Evolutionary conservation across 2,797 vertebrate genomes (phyloP), one percentile per base, ranked within the genome.

Genomic region (Ctenopoma kingsleyae): DNA sequence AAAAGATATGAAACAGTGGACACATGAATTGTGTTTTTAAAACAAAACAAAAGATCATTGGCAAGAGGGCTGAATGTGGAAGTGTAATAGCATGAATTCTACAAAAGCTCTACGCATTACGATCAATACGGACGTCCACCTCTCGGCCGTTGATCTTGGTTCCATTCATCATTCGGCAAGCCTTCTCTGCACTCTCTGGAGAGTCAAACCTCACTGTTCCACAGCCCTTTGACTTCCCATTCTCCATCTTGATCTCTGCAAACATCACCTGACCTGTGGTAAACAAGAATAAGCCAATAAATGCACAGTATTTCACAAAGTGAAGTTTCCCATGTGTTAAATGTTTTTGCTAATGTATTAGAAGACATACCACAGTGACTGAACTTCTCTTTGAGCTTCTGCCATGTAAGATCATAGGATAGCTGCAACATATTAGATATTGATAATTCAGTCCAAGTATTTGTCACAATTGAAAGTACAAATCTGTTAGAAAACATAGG

Each of bases 171-270:
- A 98, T 93, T 82, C 96, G 94, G 92, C 97, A 99, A 75, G 98
- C 97, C 80, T 96, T 97, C 84, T 99, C 97, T 0, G 98, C 98
- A 9, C 95, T 97, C 92, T 99, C 98, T 19, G 97, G 94, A 8
- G 95, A 96, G 86, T 99, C 98, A 77, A 98, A 99, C 74, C 98
- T 94, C 71, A 99, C 98, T 0, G 97, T 99, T 69, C 98, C 98
- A 78, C 98, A 99, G 85, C 98, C 98, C 92, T 99, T 99, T 40
- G 98, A 99, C 90, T 95, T 97, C 56, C 98, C 98, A 32, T 97
- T 98, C 92, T 99, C 98, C 98, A 99, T 99, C 95, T 99, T 99
- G 90, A 99, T 98, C 90, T 99, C 98, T 65, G 98, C 98, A 86
- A 96, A 99, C 96, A 99, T 97, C 75, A 99, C 98, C 87, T 97